These are phyloP conservation scores for Drosophila mauritiana DNA, from an alignment of 1,140 invertebrate species.

Conservation along the genomic window DNA sequence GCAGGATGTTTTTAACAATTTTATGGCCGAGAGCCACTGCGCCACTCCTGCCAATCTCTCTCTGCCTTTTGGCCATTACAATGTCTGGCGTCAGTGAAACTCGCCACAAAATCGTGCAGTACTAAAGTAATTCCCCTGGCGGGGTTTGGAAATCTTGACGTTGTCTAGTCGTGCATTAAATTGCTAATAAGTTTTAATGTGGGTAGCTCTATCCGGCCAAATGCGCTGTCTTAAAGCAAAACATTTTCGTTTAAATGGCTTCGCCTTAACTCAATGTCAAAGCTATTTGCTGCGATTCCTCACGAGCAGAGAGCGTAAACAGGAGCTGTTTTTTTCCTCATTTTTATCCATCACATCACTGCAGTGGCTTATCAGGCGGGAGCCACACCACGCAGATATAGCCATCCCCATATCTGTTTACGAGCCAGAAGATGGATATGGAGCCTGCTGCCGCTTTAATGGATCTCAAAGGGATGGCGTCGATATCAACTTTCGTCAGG, in stretches of 20 bases:
- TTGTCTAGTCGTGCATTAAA: constrained; percentile 80
- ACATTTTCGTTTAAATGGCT: constrained; percentile 30
- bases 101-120: constrained; percentile 51
- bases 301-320: constrained; percentile 37
- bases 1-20: constrained; percentile 76
- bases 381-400: constrained; percentile 35
- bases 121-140: constrained; percentile 18
- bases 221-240: constrained; percentile 16
- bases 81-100: constrained; percentile 68
- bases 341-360: constrained; percentile 24
- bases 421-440: constrained; percentile 63
- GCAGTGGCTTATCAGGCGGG: constrained; percentile 65
- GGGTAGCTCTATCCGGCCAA: constrained; percentile 61
- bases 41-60: neutral
- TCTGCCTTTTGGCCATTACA: constrained; percentile 48
- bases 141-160: constrained; percentile 13
- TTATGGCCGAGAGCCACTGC: constrained; percentile 15
- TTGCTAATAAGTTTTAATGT: constrained; percentile 81
- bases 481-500: constrained; percentile 51
- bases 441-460: constrained; percentile 50
- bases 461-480: constrained; percentile 42
- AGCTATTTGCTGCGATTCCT: constrained; percentile 33
- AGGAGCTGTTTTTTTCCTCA: constrained; percentile 28
- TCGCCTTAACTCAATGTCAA: constrained; percentile 54
- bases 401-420: constrained; percentile 63